A percentile compares a stretch with the other conserved stretches of the same genome.
phyloP scores from a whole-genome alignment of 1,140 invertebrate species.

The Berghia stephanieae region DNA sequence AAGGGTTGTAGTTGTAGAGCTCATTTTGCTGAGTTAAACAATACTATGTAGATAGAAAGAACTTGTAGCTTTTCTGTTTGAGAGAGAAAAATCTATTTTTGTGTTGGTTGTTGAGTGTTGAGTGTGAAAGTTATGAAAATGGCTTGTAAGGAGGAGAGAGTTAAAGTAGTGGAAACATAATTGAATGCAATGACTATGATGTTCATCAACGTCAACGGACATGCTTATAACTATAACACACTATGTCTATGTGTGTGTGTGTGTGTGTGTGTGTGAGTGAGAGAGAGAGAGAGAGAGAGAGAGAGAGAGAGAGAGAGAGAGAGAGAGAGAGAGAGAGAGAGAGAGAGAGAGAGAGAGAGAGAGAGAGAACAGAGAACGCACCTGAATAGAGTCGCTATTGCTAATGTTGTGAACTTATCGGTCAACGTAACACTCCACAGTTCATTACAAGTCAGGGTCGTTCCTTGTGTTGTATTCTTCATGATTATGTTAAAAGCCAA shows the following conservation, averaged over 20 bases:
- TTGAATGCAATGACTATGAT: too few species aligned
- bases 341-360: background rate
- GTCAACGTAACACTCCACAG: constrained; percentile 14
- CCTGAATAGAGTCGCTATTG: constrained; percentile 18
- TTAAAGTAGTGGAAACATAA: too few species aligned
- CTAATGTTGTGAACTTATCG: constrained; percentile 2
- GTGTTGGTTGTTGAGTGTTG: too few species aligned
- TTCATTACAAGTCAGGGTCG: constrained; percentile 1
- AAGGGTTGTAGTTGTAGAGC: background rate
- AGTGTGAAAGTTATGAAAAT: background rate
- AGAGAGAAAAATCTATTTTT: too few species aligned
- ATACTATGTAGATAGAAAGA: background rate
- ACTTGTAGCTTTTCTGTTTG: too few species aligned
- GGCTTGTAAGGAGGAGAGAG: too few species aligned
- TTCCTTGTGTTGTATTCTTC: too few species aligned
- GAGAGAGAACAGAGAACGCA: background rate
- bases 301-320: background rate
- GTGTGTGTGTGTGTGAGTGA: constrained; percentile 14
- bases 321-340: background rate
- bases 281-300: background rate
- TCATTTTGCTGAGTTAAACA: background rate
- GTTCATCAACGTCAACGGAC: background rate
- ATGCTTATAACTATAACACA: background rate
- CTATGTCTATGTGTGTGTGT: background rate
- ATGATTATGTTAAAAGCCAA: too few species aligned